A percentile compares a stretch with the other conserved stretches of the same genome.
Evolutionary conservation across 1,140 invertebrate genomes (phyloP).

Genomic region (Potamilus streckersoni): DNA sequence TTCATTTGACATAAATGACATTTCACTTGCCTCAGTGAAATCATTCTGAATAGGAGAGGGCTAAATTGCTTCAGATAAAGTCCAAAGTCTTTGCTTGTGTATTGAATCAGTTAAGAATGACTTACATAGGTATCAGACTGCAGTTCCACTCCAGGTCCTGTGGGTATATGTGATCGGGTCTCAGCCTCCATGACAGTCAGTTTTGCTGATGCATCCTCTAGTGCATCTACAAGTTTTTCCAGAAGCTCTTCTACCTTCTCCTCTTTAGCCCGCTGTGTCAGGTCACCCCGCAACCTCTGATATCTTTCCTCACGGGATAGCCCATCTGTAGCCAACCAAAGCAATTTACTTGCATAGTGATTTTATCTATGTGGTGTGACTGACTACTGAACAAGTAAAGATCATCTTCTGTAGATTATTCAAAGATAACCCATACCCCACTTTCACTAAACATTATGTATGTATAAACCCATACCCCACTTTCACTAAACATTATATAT

Average conservation of each 20-base stretch:
- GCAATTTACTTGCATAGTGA: not conserved
- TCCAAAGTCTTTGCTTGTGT: too few relatives aligned
- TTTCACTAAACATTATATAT: too few relatives aligned
- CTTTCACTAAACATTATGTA: too few relatives aligned
- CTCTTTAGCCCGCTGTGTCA: constrained; percentile 27
- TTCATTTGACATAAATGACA: too few relatives aligned
- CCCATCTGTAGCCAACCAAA: constrained; percentile 1
- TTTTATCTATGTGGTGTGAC: not conserved
- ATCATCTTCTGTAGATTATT: too few relatives aligned
- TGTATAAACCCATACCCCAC: too few relatives aligned
- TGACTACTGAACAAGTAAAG: not conserved
- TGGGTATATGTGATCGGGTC: constrained; percentile 32
- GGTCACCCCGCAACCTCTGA: constrained; percentile 35
- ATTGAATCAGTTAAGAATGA: not conserved
- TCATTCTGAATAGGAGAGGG: too few relatives aligned
- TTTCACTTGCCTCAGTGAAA: too few relatives aligned
- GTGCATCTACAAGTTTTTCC: constrained; percentile 53
- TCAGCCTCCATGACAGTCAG: constrained; percentile 44
- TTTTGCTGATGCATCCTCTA: constrained; percentile 50
- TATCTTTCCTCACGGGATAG: constrained; percentile 36
- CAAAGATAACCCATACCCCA: too few relatives aligned
- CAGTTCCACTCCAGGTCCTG: constrained; percentile 28
- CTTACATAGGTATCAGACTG: constrained; percentile 41
- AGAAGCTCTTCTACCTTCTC: constrained; percentile 46
- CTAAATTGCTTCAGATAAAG: too few relatives aligned